These are phyloP conservation scores for Deladenus siricidicola DNA, from an alignment of 2,888 invertebrate species.

Conservation along the genomic window DNA sequence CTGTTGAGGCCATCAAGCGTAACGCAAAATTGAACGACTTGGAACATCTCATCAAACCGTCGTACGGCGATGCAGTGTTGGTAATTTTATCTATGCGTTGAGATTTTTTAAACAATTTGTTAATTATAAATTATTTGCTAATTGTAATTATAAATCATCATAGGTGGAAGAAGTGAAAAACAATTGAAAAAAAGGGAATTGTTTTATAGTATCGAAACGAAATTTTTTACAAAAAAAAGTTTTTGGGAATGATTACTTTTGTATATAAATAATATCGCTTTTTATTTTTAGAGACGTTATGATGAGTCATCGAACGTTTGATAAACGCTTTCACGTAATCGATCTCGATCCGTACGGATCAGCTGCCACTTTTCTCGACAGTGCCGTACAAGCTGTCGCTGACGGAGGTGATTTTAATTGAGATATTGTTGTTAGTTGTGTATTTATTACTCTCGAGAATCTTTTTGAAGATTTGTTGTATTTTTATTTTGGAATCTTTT, in stretches of 20 bases:
- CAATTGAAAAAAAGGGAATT: not conserved
- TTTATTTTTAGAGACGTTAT: slow-evolving; percentile 67
- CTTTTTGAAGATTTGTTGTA: too few species aligned
- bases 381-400: slow-evolving; percentile 64
- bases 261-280: not conserved
- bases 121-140: not conserved
- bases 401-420: slow-evolving; percentile 52
- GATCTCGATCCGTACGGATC: slow-evolving; percentile 97
- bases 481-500: not conserved
- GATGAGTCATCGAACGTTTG: slow-evolving; percentile 67
- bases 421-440: slow-evolving; percentile 7
- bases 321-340: slow-evolving; percentile 73
- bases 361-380: slow-evolving; percentile 81
- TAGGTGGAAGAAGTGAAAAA: not conserved
- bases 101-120: not conserved
- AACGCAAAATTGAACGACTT: slow-evolving; percentile 74
- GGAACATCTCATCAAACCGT: slow-evolving; percentile 66
- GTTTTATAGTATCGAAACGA: not conserved
- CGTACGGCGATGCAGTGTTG: slow-evolving; percentile 78
- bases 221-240: not conserved
- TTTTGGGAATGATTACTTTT: not conserved
- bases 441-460: too few species aligned
- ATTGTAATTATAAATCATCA: not conserved
- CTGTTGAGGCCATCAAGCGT: slow-evolving; percentile 74
- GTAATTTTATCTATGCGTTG: slow-evolving; percentile 5